These are phyloP conservation scores for Anisognathus igniventris DNA, from an alignment of 2,797 vertebrate species.

Conservation along the genomic window DNA sequence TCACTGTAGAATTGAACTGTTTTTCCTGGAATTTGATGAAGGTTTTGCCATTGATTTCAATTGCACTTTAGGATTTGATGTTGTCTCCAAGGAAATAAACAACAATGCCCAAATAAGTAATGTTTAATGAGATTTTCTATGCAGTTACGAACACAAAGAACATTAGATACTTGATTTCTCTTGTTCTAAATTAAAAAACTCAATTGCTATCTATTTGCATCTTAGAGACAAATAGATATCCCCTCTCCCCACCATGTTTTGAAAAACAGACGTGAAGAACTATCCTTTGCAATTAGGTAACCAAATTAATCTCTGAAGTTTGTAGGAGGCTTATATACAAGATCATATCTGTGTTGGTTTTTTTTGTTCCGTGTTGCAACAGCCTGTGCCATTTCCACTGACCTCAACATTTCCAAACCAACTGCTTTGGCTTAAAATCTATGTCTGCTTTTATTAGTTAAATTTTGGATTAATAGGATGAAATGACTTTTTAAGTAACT, in stretches of 20 bases:
- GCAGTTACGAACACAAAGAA: conserved; percentile 8
- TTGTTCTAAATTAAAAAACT: neutral
- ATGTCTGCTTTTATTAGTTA: neutral
- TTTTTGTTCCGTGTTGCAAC: neutral
- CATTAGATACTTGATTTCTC: neutral
- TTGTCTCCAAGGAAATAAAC: conserved; percentile 48
- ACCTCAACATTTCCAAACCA: neutral
- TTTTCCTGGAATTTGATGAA: conserved; percentile 36
- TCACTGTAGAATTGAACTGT: neutral
- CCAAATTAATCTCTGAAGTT: neutral
- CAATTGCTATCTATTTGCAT: neutral
- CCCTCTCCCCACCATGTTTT: neutral
- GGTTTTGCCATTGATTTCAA: neutral
- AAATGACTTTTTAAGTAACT: neutral
- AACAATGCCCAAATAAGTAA: neutral
- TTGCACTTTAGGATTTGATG: neutral
- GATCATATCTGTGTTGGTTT: neutral
- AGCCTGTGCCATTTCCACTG: neutral
- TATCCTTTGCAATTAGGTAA: neutral
- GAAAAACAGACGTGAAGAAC: neutral
- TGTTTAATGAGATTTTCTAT: conserved; percentile 30
- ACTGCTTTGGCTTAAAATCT: neutral
- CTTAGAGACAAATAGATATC: neutral
- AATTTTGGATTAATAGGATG: neutral
- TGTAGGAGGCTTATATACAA: neutral